phyloP scores from a whole-genome alignment of 2,113 vertebrate genomes.

The Malurus alboscapulatus region DNA sequence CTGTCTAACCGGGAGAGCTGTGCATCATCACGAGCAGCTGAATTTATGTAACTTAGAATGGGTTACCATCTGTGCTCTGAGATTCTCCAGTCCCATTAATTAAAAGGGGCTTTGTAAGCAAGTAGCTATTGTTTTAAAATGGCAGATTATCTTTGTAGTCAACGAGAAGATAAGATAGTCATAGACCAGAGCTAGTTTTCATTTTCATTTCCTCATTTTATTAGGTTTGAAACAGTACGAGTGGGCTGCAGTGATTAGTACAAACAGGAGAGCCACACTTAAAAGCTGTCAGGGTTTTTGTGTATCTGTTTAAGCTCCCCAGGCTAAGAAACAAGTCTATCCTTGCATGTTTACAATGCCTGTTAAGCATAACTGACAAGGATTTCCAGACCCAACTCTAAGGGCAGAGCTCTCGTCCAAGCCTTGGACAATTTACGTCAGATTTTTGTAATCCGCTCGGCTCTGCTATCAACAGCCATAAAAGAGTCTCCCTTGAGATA shows the following conservation, averaged over 20 bases:
- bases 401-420: constrained; percentile 27
- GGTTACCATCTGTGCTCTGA: background rate
- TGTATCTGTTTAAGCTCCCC: constrained; percentile 55
- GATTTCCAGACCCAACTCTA: constrained; percentile 32
- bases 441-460: background rate
- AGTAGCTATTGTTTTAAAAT: constrained; percentile 48
- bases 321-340: constrained; percentile 66
- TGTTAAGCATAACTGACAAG: constrained; percentile 55
- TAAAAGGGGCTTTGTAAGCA: constrained; percentile 11
- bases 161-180: constrained; percentile 49
- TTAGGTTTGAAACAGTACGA: constrained; percentile 53
- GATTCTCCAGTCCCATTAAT: constrained; percentile 23
- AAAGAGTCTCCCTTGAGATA: background rate
- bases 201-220: constrained; percentile 67
- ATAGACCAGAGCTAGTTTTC: constrained; percentile 51
- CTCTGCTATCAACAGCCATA: background rate
- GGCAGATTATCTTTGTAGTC: constrained; percentile 5
- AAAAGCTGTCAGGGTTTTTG: constrained; percentile 61
- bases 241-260: constrained; percentile 62
- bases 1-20: background rate
- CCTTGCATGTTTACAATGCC: constrained; percentile 63
- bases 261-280: constrained; percentile 60
- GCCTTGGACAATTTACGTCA: constrained; percentile 3
- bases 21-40: background rate
- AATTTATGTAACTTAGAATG: background rate